These are phyloP conservation scores for Mus musculus DNA, from an alignment of 2,113 vertebrate genomes.

Conservation along the genomic window GRCm39 chr15:100127001-100127500, in stretches of 20 bases:
- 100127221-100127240: constrained; percentile 14
- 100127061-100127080: too few relatives aligned
- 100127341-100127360: background rate
- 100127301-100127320: background rate
- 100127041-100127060: background rate
- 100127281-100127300: background rate
- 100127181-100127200: too few relatives aligned
- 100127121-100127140: too few relatives aligned
- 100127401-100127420: too few relatives aligned
- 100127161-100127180: too few relatives aligned
- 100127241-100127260: background rate
- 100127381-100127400: background rate
- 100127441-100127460: background rate
- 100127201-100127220: background rate
- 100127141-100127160: too few relatives aligned
- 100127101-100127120: too few relatives aligned
- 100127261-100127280: background rate
- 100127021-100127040: background rate
- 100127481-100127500: background rate
- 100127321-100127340: background rate
- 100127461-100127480: background rate
- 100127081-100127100: too few relatives aligned
- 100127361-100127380: background rate
- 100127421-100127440: background rate
- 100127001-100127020: background rate